These are phyloP conservation scores for Lottia scabra DNA, from an alignment of 2,888 invertebrate species.

Conservation along the genomic window DNA sequence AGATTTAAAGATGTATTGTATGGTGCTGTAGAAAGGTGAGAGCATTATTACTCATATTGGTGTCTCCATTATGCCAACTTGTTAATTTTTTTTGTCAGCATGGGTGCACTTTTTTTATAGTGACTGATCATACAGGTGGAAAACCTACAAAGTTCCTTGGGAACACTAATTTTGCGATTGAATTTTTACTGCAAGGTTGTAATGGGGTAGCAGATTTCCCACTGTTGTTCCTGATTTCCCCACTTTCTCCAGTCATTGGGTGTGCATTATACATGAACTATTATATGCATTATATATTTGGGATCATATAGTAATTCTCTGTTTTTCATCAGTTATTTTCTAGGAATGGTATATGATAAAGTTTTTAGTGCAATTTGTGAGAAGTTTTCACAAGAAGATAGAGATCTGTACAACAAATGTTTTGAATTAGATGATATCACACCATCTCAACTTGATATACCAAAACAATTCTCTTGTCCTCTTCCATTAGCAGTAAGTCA, in stretches of 20 bases:
- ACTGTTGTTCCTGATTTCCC: no score
- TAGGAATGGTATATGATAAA: conserved; percentile 57
- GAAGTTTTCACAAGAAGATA: conserved; percentile 47
- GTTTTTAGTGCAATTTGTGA: conserved; percentile 59
- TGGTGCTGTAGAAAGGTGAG: conserved; percentile 55
- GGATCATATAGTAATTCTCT: no score
- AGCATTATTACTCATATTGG: neutral
- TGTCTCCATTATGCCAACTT: no score
- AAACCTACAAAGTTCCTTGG: no score
- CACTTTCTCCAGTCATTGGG: no score
- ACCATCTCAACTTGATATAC: conserved; percentile 57
- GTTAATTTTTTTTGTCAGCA: no score
- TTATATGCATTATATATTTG: no score
- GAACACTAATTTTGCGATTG: no score
- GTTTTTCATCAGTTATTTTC: conserved; percentile 51
- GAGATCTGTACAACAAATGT: conserved; percentile 47
- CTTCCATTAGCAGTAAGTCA: conserved; percentile 61
- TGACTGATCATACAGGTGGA: neutral
- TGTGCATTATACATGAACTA: no score
- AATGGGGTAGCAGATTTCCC: no score
- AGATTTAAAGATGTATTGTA: conserved; percentile 44
- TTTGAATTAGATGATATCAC: conserved; percentile 45
- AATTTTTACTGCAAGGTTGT: no score
- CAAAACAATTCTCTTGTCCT: conserved; percentile 57
- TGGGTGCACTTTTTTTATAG: no score